Evolutionary conservation across 1,140 invertebrate genomes (phyloP), one percentile per base, ranked within the genome.

Genomic region (Contarinia nasturtii): DNA sequence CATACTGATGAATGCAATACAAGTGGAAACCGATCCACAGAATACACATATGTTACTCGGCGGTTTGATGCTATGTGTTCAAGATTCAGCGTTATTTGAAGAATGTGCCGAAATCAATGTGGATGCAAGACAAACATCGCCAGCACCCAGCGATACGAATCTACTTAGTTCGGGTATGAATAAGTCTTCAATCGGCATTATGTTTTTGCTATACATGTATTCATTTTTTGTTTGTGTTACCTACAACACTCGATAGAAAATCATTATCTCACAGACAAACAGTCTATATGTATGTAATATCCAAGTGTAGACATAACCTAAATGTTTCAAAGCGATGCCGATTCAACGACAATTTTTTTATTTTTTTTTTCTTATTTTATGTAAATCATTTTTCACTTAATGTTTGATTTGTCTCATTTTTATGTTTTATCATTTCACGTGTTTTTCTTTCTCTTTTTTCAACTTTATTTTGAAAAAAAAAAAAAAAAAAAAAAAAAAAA

Each of bases 21-120:
- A 86, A 69, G 80, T 83, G 27, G 89, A 93, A 67, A 75, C 76
- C 1, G 88, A 93, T 69, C 74, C 86, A 2, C 72, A 77, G 48
- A 94, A 94, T 62, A 86, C 86, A 5, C 89, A 94, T 55, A 87
- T 93, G 80, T 66, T 92, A 18, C 66, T 93, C 36, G 86, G 79
- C 33, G 84, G 84, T 27, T 64, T 91, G 38, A 68, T 88, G 53
- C 62, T 87, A 33, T 76, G 79, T 51, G 81, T 90, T 3, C 80
- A 86, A 65, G 86, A 89, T 60, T 75, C 84, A n/a, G 80, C 83
- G 1, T 69, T 75, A 37, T 78, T 73, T 54, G 86, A 89, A 64
- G 78, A 79, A 57, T 27, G 27, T 10, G 69, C 73, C 5, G 80
- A 86, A 40, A 36, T 55, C 22, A 50, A 47, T 7, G 20, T 11